Conservation (phyloP, 1,140 invertebrate genomes). For the Drosophila funebris region DNA sequence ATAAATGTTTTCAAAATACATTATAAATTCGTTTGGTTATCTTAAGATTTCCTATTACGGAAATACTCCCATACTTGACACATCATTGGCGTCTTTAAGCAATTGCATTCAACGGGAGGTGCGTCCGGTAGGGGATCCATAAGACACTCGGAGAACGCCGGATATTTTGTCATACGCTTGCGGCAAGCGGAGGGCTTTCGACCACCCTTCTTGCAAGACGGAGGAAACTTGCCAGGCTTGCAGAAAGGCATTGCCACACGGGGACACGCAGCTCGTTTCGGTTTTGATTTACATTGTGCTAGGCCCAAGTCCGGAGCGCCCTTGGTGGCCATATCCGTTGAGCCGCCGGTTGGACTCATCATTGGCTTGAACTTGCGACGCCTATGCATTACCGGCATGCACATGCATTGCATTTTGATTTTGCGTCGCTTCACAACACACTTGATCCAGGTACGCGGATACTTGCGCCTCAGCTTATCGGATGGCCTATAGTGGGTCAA, state of each 20-base stretch:
- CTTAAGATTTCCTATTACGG: slow-evolving; percentile 57
- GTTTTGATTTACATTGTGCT: neutral
- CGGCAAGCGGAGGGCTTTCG: neutral
- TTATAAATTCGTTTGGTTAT: neutral
- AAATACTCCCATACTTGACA: slow-evolving; percentile 63
- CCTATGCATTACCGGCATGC: neutral
- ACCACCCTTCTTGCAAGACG: neutral
- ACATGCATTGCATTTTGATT: slow-evolving; percentile 33
- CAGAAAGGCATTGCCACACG: slow-evolving; percentile 24
- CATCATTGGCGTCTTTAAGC: slow-evolving; percentile 46
- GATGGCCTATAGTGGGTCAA: slow-evolving; percentile 28
- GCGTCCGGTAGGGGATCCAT: slow-evolving; percentile 39
- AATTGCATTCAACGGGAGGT: slow-evolving; percentile 49
- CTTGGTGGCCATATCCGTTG: neutral
- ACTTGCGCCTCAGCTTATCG: slow-evolving; percentile 47
- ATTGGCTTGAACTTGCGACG: neutral
- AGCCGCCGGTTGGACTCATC: neutral
- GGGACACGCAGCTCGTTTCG: slow-evolving; percentile 9
- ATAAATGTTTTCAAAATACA: neutral
- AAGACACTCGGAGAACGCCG: slow-evolving; percentile 57
- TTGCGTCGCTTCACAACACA: slow-evolving; percentile 38
- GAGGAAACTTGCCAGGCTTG: slow-evolving; percentile 8
- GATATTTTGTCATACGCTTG: slow-evolving; percentile 59
- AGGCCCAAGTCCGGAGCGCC: slow-evolving; percentile 1
- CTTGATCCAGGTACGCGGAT: slow-evolving; percentile 58